Evolutionary conservation across 2,113 vertebrate genomes (phyloP).

Genomic region (Cryptomyrus ogoouensis): DNA sequence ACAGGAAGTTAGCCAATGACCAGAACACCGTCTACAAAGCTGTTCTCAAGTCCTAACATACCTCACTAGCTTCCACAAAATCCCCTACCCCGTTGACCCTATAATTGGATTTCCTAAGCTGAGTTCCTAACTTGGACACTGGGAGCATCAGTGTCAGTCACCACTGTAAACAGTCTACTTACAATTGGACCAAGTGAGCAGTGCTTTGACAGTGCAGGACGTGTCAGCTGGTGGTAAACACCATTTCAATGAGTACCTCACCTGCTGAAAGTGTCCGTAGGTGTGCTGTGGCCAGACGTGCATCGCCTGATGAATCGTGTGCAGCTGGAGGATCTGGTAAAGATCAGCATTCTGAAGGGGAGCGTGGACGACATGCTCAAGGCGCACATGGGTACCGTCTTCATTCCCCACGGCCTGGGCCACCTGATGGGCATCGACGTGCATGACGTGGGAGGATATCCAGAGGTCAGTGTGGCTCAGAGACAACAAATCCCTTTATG

Average conservation of each 20-base stretch:
- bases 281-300: conserved; percentile 88
- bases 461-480: conserved; percentile 69
- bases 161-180: not conserved
- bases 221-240: no score
- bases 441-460: conserved; percentile 94
- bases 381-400: conserved; percentile 80
- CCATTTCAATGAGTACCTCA: no score
- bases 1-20: no score
- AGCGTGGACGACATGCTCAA: conserved; percentile 83
- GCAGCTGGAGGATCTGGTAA: conserved; percentile 84
- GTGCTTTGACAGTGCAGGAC: not conserved
- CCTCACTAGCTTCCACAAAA: conserved; percentile 64
- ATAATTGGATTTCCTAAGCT: not conserved
- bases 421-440: conserved; percentile 94
- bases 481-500: not conserved
- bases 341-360: conserved; percentile 74
- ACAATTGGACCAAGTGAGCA: not conserved
- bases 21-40: no score
- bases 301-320: conserved; percentile 84
- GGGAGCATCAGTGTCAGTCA: not conserved
- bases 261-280: conserved; percentile 48
- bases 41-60: no score
- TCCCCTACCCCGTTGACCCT: not conserved
- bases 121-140: not conserved
- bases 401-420: conserved; percentile 95